Base-by-base conservation (phyloP, 1,140 invertebrate species). In the Wiebesia pumilae region DNA sequence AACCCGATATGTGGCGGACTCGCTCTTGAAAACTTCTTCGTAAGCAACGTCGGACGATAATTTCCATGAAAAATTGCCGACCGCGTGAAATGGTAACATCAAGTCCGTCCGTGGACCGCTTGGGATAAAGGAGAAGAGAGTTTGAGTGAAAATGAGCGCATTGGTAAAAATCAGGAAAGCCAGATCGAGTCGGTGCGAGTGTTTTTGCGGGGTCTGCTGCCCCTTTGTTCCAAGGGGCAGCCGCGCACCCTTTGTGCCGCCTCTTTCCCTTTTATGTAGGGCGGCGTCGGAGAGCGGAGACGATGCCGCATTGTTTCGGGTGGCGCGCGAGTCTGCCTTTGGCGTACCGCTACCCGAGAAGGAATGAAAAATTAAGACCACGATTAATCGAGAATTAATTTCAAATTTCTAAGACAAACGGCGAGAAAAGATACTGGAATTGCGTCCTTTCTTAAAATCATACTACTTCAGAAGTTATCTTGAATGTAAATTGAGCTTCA, bases 1-100 rank as follows among this genome's bases (percentile, higher is more conserved):
- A 7, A 16, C 19, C 35, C 19, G 33, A 10, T 35, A 73, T 73
- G 69, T 1, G 35, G 16, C 12, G 35, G 69, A 40, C 38, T 9
- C 35, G 19, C 21, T 47, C 43, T 16, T 43, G 2, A 77, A 43
- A 47, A 33, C n/a, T 21, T 77, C 27, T 21, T 75, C 75, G 40
- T 6, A 47, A 51, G 40, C 27, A n/a, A 14, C 27, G 30, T 3
- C n/a, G 75, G 21, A 33, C 35, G 80, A 82, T 65, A 75, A 83
- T 83, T 83, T 83, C 43, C 81, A 88, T 89, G 71, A 89, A 65
- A 88, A 85, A 80, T 77, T 86, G 85, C 84, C 80, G 65, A 9
- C 24, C 80, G 16, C 30, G 78, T 12, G 43, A 47, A 12, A 12
- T 7, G 4, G 43, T 12, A 75, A 27, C 71, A 75, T 33, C 51